Conservation (phyloP, 2,113 vertebrate genomes). For the Xyrauchen texanus region DNA sequence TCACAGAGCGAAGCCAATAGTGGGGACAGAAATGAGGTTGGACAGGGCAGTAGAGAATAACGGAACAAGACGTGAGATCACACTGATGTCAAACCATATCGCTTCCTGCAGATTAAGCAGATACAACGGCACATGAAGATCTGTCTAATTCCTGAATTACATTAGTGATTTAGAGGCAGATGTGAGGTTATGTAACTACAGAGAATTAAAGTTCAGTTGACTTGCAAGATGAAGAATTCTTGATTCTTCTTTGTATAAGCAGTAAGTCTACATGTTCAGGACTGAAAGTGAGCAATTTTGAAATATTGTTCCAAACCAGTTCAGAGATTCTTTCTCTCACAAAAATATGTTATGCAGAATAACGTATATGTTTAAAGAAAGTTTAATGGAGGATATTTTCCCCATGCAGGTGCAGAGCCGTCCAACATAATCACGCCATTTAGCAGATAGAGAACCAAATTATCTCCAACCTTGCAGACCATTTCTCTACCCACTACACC, state of each 20-base stretch:
- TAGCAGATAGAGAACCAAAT: background rate
- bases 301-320: background rate
- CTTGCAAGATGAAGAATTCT: slow-evolving; percentile 2
- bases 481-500: background rate
- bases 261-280: background rate
- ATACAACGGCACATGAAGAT: slow-evolving; percentile 30
- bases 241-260: background rate
- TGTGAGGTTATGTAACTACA: slow-evolving; percentile 37
- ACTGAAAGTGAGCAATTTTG: background rate
- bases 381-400: slow-evolving; percentile 12
- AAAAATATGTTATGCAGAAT: too few species aligned
- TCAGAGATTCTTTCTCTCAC: background rate
- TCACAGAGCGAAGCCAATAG: background rate
- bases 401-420: background rate
- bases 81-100: slow-evolving; percentile 51
- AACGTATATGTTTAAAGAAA: background rate
- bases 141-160: slow-evolving; percentile 42
- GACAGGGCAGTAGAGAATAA: slow-evolving; percentile 15
- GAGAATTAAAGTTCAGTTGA: slow-evolving; percentile 5
- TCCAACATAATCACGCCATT: background rate
- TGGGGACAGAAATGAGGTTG: slow-evolving; percentile 28
- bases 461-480: slow-evolving; percentile 21
- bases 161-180: slow-evolving; percentile 29
- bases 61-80: slow-evolving; percentile 32
- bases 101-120: slow-evolving; percentile 36